Conservation (phyloP, 1,140 invertebrate genomes). For the fruit fly (Drosophila melanogaster) region DNA sequence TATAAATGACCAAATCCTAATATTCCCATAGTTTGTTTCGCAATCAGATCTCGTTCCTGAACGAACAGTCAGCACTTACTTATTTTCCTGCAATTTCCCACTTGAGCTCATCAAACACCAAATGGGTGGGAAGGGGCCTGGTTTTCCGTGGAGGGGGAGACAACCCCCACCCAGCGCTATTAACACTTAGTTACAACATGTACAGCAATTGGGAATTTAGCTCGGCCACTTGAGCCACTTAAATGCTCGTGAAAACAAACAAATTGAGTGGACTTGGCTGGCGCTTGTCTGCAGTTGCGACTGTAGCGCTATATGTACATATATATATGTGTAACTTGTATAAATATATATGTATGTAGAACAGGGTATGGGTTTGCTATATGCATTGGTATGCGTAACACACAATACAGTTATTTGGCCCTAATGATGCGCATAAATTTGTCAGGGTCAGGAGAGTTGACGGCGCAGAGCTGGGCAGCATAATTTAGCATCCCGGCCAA, state of each 20-base stretch:
- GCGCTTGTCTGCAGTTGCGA: constrained; percentile 14
- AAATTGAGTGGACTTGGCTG: constrained; percentile 58
- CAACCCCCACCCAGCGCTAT: constrained; percentile 19
- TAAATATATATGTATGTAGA: background rate
- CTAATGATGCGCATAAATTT: constrained; percentile 72
- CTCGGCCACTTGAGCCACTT: constrained; percentile 67
- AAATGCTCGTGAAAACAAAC: constrained; percentile 60
- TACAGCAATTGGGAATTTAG: constrained; percentile 59
- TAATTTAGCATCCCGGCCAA: constrained; percentile 18
- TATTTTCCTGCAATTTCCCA: constrained; percentile 23
- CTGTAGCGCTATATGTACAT: constrained; percentile 11
- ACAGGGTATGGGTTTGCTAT: background rate
- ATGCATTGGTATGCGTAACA: background rate
- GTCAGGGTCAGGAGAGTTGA: constrained; percentile 8
- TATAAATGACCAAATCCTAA: no score
- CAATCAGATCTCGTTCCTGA: background rate
- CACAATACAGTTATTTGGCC: constrained; percentile 35
- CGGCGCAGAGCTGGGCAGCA: constrained; percentile 16
- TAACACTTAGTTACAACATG: constrained; percentile 54
- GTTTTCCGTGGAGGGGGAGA: background rate
- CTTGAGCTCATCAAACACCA: constrained; percentile 35
- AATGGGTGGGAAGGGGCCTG: background rate
- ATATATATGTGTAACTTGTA: background rate
- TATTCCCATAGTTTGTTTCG: background rate
- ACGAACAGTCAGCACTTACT: constrained; percentile 2